A percentile compares a stretch with the other conserved stretches of the same genome.
Conservation (phyloP, 2,888 invertebrate genomes). For the Exephanes ischioxanthus region DNA sequence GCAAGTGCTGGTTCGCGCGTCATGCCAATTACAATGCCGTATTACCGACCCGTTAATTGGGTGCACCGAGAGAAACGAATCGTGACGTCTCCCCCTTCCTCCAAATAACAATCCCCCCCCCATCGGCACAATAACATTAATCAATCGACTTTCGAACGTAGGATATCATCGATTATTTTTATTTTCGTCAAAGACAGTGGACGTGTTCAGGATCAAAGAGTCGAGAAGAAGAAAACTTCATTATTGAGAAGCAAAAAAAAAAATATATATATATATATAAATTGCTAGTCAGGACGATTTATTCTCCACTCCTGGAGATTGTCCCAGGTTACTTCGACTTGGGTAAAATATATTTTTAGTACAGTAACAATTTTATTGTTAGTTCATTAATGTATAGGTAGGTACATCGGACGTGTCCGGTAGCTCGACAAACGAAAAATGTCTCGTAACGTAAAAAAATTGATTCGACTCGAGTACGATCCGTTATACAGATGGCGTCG, state of each 20-base stretch:
- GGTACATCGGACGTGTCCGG: too few species aligned
- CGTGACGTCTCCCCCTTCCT: conserved; percentile 3
- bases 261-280: too few species aligned
- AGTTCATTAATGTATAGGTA: too few species aligned
- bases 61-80: conserved; percentile 66
- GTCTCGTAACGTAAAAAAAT: not conserved
- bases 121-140: not conserved
- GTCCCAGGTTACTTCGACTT: too few species aligned
- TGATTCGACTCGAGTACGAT: not conserved
- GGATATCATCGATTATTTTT: not conserved
- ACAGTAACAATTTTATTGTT: too few species aligned
- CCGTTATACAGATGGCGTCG: conserved; percentile 12
- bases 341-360: too few species aligned
- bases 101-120: conserved; percentile 50
- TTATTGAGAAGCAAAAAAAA: too few species aligned
- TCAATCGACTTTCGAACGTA: conserved; percentile 35
- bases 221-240: too few species aligned
- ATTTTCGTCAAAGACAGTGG: not conserved
- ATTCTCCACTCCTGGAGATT: too few species aligned
- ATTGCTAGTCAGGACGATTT: too few species aligned
- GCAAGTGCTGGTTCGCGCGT: conserved; percentile 56
- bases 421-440: not conserved
- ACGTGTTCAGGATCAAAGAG: too few species aligned
- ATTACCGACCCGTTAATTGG: conserved; percentile 67
- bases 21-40: conserved; percentile 66